Evolutionary conservation across 1,140 invertebrate species (phyloP), one percentile per base, ranked within the genome.

Genomic region (Leptestheria dahalacensis): DNA sequence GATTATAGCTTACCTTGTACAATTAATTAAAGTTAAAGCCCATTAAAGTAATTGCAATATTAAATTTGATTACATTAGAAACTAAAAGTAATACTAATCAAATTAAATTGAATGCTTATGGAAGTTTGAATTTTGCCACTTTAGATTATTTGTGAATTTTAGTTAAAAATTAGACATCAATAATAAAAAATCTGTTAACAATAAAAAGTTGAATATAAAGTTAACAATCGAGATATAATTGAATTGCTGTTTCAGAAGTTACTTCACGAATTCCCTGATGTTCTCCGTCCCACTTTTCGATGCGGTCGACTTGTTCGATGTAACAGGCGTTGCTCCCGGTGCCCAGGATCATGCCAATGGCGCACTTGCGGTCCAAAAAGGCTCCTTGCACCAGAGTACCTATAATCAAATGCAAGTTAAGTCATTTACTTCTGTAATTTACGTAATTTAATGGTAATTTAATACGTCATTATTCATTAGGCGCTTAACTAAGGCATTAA

Each of bases 271-370:
- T 69, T 50, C 73, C 74, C 59, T 75, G 71, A 64, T 76, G 72
- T 59, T 75, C 72, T 11, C 74, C 70, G 64, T 75, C 74, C 76
- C 76, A 85, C 60, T 78, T 79, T 55, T 77, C 73, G 33, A 85
- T 79, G 62, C 76, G 77, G 15, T 82, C 77, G 15, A 82, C 75
- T 61, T 76, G 74, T 71, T 89, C 86, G 59, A 88, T 73, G 65
- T 89, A 89, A 69, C 84, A 86, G 4, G 83, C 85, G 73, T 90
- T 90, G 59, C 79, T 82, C 46, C 85, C 85, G 24, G 84, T 88
- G n/a, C 86, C 79, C 25, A 82, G 65, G 63, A 82, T 81, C 9
- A 83, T 68, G 2, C 78, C 80, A 50, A 82, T 75, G 2, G 73
- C 73, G 21, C 75, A 77, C 24, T 75, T 68, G 20, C 63, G 68